A percentile compares a stretch with the other conserved stretches of the same genome.
These are phyloP conservation scores for Glaucidium brasilianum DNA, from an alignment of 2,113 vertebrate species.

Conservation along the genomic window DNA sequence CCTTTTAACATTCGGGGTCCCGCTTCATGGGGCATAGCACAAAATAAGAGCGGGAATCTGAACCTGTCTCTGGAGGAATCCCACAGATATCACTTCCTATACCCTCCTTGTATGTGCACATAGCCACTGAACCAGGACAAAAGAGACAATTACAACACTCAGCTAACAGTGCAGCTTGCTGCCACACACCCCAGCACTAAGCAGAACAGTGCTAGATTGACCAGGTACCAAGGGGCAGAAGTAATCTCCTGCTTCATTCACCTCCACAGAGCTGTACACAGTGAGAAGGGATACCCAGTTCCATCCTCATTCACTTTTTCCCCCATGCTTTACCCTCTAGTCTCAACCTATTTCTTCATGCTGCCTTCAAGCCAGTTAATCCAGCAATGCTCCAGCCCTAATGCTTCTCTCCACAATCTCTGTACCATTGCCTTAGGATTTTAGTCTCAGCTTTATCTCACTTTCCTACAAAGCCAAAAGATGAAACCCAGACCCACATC, in stretches of 20 bases:
- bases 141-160: background rate
- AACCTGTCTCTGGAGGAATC: background rate
- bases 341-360: rapidly evolving
- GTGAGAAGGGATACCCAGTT: rapidly evolving
- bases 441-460: background rate
- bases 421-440: background rate
- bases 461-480: background rate
- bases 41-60: rapidly evolving
- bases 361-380: background rate
- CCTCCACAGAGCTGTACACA: background rate
- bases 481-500: background rate
- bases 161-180: background rate
- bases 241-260: background rate
- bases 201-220: background rate
- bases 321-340: rapidly evolving
- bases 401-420: background rate
- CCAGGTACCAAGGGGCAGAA: background rate
- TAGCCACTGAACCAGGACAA: background rate
- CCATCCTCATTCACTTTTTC: background rate
- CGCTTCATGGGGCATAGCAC: background rate
- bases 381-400: background rate
- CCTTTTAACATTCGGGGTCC: background rate
- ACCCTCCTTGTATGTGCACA: background rate
- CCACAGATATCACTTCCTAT: background rate
- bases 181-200: background rate